Conservation (phyloP, 2,113 vertebrate genomes). For the Verasper variegatus region DNA sequence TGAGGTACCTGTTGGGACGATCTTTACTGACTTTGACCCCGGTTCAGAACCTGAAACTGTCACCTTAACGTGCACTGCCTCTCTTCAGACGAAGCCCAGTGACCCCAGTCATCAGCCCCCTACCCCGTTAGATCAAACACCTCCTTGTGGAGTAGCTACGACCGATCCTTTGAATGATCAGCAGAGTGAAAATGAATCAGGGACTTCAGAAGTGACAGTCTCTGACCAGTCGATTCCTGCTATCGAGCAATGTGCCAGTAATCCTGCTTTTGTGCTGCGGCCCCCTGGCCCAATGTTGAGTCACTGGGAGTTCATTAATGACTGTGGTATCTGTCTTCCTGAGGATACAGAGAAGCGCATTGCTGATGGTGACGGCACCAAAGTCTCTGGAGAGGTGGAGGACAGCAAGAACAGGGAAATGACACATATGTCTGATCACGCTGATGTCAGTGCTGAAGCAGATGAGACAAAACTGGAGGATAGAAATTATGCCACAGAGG, state of each 20-base stretch:
- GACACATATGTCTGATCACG: slow-evolving; percentile 14
- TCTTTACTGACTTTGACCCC: slow-evolving; percentile 6
- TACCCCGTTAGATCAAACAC: slow-evolving; percentile 41
- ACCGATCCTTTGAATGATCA: slow-evolving; percentile 19
- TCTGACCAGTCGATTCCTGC: slow-evolving; percentile 41
- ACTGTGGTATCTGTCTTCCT: slow-evolving; percentile 62
- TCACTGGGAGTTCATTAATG: slow-evolving; percentile 73
- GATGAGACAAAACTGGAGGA: slow-evolving; percentile 18
- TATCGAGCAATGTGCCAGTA: slow-evolving; percentile 44
- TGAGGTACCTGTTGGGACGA: slow-evolving; percentile 4
- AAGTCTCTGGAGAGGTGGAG: slow-evolving; percentile 40
- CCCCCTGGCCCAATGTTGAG: slow-evolving; percentile 76
- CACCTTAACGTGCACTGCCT: slow-evolving; percentile 13
- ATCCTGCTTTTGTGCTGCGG: slow-evolving; percentile 53
- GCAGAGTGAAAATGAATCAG: slow-evolving; percentile 33
- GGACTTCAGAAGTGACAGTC: slow-evolving; percentile 22
- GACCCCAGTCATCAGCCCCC: slow-evolving; percentile 27
- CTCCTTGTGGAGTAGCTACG: slow-evolving; percentile 18
- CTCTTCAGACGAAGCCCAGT: slow-evolving; percentile 36
- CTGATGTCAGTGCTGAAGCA: slow-evolving; percentile 5
- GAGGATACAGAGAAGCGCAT: slow-evolving; percentile 40
- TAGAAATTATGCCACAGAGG: slow-evolving; percentile 17
- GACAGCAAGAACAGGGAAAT: slow-evolving; percentile 34
- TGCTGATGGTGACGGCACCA: slow-evolving; percentile 36
- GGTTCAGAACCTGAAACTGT: slow-evolving; percentile 25